Evolutionary conservation across 2,113 vertebrate species (phyloP).

Genomic region (Syngnathus floridae): DNA sequence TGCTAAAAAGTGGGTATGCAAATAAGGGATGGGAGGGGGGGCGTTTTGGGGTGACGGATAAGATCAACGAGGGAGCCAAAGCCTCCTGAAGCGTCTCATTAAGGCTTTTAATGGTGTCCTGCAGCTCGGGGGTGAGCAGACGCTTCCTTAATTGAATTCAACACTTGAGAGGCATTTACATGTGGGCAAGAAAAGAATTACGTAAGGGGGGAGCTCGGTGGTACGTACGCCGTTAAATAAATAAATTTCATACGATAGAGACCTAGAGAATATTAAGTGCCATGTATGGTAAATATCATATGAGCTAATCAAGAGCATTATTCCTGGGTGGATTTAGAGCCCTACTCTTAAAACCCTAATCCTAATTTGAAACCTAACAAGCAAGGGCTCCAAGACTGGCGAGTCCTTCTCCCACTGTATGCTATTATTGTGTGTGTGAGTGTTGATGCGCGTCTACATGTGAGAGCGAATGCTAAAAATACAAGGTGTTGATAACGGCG

Average conservation of each 20-base stretch:
- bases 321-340: too few species aligned
- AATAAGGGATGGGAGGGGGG: not conserved
- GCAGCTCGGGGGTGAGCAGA: conserved; percentile 26
- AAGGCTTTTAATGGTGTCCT: conserved; percentile 52
- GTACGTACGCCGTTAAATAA: not conserved
- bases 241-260: not conserved
- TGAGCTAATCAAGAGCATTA: not conserved
- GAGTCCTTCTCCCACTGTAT: not conserved
- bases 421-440: conserved; percentile 14
- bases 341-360: not conserved
- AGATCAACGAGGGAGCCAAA: conserved; percentile 13
- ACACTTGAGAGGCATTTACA: conserved; percentile 17
- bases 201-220: not conserved
- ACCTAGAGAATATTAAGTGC: not conserved
- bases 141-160: conserved; percentile 26
- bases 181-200: conserved; percentile 1
- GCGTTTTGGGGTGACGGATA: conserved; percentile 17
- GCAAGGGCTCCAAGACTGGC: not conserved
- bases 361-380: not conserved
- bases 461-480: conserved; percentile 63
- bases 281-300: not conserved
- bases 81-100: conserved; percentile 54
- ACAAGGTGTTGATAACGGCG: conserved; percentile 56
- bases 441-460: conserved; percentile 43
- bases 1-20: not conserved